Evolutionary conservation across 1,140 invertebrate species (phyloP).

Genomic region (Pseudomyrmex flavicornis): DNA sequence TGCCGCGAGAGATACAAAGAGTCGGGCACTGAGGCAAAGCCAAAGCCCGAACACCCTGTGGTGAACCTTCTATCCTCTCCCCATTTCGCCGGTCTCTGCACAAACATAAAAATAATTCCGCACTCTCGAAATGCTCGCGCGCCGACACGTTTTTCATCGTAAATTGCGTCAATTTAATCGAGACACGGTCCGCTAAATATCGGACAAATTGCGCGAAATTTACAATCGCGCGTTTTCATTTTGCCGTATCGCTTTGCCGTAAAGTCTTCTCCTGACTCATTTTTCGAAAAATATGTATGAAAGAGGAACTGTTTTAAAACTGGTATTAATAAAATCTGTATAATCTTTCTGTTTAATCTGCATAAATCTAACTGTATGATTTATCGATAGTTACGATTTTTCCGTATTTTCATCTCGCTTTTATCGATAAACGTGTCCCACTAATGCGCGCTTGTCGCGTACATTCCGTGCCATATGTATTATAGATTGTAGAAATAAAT

Average conservation of each 20-base stretch:
- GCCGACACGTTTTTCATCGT: conserved; percentile 50
- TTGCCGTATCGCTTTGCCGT: conserved; percentile 17
- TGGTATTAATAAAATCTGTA: not conserved
- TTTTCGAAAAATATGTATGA: conserved; percentile 31
- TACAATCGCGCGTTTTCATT: conserved; percentile 51
- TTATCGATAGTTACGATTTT: no score
- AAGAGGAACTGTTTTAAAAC: conserved; percentile 24
- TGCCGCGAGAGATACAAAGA: conserved; percentile 42
- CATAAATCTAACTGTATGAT: no score
- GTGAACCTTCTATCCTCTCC: conserved; percentile 24
- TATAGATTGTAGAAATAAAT: no score
- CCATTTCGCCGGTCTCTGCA: not conserved
- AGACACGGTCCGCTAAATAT: conserved; percentile 57
- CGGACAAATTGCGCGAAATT: conserved; percentile 49
- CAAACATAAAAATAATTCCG: conserved; percentile 59
- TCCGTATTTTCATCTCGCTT: no score
- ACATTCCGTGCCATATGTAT: no score
- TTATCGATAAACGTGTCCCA: no score
- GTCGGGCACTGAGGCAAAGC: conserved; percentile 38
- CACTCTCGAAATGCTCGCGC: conserved; percentile 30
- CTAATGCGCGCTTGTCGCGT: no score
- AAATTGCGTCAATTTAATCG: conserved; percentile 62
- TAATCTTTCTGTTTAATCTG: no score
- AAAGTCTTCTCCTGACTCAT: conserved; percentile 15
- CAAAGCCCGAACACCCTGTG: not conserved